phyloP scores from a whole-genome alignment of 2,113 vertebrate species.

The Polyodon spathula region DNA sequence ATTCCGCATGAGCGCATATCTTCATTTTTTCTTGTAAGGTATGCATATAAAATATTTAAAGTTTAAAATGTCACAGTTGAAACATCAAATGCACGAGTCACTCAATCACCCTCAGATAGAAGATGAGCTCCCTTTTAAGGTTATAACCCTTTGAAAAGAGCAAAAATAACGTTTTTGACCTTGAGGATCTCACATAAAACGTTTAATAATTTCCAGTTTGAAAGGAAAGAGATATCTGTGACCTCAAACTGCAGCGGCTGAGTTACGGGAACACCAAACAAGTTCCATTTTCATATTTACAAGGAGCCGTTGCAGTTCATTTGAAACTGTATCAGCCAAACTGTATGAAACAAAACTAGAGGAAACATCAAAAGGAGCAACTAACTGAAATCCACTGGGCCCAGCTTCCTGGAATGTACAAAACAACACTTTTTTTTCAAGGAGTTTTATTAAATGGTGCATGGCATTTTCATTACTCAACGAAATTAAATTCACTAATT shows the following conservation, averaged over 20 bases:
- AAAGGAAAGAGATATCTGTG: conserved; percentile 64
- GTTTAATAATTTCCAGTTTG: conserved; percentile 76
- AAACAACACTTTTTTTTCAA: conserved; percentile 58
- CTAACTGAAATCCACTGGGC: conserved; percentile 60
- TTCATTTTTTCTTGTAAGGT: conserved; percentile 62
- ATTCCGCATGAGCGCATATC: conserved; percentile 75
- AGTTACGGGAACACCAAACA: conserved; percentile 60
- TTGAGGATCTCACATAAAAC: conserved; percentile 74
- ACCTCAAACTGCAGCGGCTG: conserved; percentile 47
- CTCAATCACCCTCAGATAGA: conserved; percentile 66
- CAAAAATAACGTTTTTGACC: conserved; percentile 80
- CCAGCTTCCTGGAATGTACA: conserved; percentile 45
- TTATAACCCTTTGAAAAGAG: conserved; percentile 80
- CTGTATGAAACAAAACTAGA: conserved; percentile 52
- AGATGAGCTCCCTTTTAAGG: conserved; percentile 64
- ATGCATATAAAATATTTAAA: conserved; percentile 78
- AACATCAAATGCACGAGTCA: conserved; percentile 70
- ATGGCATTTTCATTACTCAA: conserved; percentile 78
- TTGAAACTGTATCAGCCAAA: conserved; percentile 57
- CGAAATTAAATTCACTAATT: conserved; percentile 75
- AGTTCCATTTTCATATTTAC: conserved; percentile 66
- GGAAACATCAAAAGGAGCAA: conserved; percentile 64
- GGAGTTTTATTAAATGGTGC: conserved; percentile 74
- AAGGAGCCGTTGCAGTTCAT: conserved; percentile 65
- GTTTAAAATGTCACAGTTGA: conserved; percentile 75